phyloP scores from a whole-genome alignment of 2,113 vertebrate genomes.

The Scalopus aquaticus region DNA sequence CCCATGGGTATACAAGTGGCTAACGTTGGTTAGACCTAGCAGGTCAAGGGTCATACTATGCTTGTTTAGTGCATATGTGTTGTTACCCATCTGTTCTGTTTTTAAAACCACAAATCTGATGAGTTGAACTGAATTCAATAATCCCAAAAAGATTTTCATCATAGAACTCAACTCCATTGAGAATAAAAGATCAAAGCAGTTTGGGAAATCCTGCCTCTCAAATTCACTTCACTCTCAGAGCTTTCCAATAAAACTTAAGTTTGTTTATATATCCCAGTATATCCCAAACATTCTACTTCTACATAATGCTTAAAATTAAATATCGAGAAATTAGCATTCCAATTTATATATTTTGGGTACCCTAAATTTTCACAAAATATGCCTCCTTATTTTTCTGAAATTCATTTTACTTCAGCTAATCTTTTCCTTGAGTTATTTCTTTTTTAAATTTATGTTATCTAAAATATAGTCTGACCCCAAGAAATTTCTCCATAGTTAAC shows the following conservation, averaged over 20 bases:
- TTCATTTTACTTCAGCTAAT: neutral
- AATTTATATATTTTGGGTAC: neutral
- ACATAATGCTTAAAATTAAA: neutral
- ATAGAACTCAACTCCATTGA: neutral
- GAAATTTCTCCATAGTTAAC: constrained; percentile 11
- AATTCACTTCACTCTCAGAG: neutral
- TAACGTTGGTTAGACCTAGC: neutral
- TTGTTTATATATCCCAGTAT: neutral
- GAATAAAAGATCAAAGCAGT: neutral
- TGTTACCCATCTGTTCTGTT: neutral
- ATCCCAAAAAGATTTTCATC: neutral
- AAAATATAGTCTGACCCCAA: neutral
- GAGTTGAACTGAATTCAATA: neutral
- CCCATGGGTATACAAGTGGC: neutral
- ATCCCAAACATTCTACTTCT: neutral
- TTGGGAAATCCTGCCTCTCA: neutral
- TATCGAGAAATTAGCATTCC: neutral
- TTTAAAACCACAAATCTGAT: neutral
- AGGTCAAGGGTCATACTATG: neutral
- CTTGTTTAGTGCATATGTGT: neutral
- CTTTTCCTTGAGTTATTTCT: neutral
- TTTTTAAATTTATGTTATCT: constrained; percentile 39
- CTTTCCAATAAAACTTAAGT: neutral
- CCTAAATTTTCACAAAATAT: neutral
- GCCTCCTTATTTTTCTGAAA: constrained; percentile 13